Conservation (phyloP, 1,140 invertebrate genomes). For the Triops cancriformis region DNA sequence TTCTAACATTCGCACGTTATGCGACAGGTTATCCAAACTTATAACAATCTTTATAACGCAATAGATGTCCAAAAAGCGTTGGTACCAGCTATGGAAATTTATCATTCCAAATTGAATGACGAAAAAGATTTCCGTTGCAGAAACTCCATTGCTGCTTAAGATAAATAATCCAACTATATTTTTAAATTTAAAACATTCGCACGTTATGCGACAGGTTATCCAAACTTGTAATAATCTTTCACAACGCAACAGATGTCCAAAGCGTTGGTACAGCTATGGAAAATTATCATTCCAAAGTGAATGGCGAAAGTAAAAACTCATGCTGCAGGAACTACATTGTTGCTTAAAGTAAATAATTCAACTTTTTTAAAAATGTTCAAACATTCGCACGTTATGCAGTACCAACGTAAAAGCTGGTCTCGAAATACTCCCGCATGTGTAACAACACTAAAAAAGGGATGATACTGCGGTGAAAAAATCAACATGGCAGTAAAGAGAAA, state of each 20-base stretch:
- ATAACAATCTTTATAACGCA: background rate
- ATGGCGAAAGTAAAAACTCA: too few relatives aligned
- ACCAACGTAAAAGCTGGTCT: too few relatives aligned
- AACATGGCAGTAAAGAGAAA: background rate
- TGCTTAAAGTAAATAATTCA: too few relatives aligned
- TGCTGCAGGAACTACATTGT: too few relatives aligned
- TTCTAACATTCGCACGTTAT: too few relatives aligned
- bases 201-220: background rate
- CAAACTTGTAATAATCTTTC: background rate
- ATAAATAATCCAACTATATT: too few relatives aligned
- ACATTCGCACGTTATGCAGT: too few relatives aligned
- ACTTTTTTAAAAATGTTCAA: too few relatives aligned
- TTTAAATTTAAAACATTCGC: too few relatives aligned
- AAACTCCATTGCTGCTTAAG: background rate
- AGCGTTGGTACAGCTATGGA: background rate
- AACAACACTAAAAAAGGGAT: background rate
- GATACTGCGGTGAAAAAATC: background rate
- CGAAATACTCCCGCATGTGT: background rate
- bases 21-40: slow-evolving; percentile 3
- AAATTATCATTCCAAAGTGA: background rate
- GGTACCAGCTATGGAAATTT: background rate
- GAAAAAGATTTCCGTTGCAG: background rate
- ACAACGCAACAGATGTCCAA: background rate
- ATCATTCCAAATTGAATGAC: background rate
- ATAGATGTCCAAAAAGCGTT: background rate